Base-by-base conservation (phyloP, 2,113 vertebrate genomes). In the Polypterus senegalus region DNA sequence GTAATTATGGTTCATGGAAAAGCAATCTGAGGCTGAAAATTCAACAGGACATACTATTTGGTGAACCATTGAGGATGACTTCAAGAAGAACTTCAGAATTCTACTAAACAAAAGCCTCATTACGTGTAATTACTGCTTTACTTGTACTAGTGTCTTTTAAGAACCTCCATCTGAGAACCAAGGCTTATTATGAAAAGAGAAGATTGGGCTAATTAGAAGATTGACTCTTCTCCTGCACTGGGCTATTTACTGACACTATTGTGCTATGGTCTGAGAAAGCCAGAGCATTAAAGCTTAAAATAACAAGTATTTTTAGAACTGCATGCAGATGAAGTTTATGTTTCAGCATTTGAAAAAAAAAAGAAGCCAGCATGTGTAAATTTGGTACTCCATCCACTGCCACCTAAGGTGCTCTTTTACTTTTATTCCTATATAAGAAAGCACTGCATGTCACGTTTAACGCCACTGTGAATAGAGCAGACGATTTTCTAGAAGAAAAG, bases 101-200 rank as follows among this genome's bases (percentile, higher is more conserved):
- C 80, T 67, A 64, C 84, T 88, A 97, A 87, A 97, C 91, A 97
- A 97, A 94, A 92, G 84, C 88, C 70, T 93, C 83, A 93, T 96
- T 94, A 93, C 83, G 85, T 74, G 71, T 91, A 93, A 95, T 97
- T 94, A 92, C 83, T 80, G 83, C 78, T 83, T 27, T 83, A 87
- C 87, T 84, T 82, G 87, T 91, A 83, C 77, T 69, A 63, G 57
- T 58, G 79, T 78, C 49, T 81, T 76, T 79, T 79, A 85, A 81
- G 78, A 81, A 82, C 77, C 79, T 76, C 79, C 72, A 76, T 79
- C 71, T 67, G 75, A 73, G 82, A 89, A 90, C 92, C 90, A 89
- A 79, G 83, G 79, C 81, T 84, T 46, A 70, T 77, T 81, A 89
- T 91, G 77, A 51, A 44, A 81, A 87, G 86, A 83, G 77, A 71